Evolutionary conservation across 2,888 invertebrate genomes (phyloP).

Genomic region (Microctonus brassicae): DNA sequence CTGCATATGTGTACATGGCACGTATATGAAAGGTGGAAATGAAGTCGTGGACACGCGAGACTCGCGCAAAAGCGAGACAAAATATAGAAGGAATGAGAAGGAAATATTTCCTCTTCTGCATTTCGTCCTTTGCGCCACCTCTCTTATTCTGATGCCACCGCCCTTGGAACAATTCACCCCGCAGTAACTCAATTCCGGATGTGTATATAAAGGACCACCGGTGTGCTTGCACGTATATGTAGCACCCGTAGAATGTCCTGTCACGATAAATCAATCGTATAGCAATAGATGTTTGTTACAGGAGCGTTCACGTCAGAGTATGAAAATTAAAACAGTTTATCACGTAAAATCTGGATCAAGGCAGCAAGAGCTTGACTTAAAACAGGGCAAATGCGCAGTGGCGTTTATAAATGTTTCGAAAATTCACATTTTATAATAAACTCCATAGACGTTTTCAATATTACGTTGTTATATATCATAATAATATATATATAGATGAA

Average conservation of each 20-base stretch:
- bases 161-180: no score
- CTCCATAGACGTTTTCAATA: no score
- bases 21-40: slow-evolving; percentile 28
- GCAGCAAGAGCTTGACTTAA: neutral
- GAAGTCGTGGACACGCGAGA: slow-evolving; percentile 35
- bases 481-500: no score
- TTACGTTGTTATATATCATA: neutral
- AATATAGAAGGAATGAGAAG: no score
- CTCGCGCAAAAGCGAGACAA: neutral
- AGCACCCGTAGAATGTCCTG: neutral
- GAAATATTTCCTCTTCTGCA: slow-evolving; percentile 12
- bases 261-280: slow-evolving; percentile 59
- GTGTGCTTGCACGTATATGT: slow-evolving; percentile 1
- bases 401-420: neutral
- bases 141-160: no score
- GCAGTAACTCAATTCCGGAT: neutral
- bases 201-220: neutral
- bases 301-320: slow-evolving; percentile 46
- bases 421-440: neutral
- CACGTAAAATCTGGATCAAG: slow-evolving; percentile 45
- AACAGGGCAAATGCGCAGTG: neutral
- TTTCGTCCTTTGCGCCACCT: neutral
- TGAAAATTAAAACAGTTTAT: slow-evolving; percentile 56
- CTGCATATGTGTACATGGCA: neutral
- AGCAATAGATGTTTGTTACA: slow-evolving; percentile 54